Conservation (phyloP, 2,797 vertebrate genomes). For the Sus cebifrons region DNA sequence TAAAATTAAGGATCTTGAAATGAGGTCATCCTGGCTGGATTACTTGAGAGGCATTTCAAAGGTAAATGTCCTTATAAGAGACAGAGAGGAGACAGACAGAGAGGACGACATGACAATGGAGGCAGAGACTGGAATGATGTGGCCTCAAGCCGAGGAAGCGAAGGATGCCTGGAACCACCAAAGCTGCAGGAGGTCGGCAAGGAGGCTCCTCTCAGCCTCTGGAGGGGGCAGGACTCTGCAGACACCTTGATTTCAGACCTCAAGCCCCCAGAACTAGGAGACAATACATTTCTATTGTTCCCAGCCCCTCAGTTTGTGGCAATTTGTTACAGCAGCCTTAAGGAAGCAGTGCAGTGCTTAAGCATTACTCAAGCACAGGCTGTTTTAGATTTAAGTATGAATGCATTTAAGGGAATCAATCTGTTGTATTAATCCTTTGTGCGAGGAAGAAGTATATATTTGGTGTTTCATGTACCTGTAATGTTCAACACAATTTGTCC, state of each 20-base stretch:
- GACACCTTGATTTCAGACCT: neutral
- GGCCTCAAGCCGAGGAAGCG: neutral
- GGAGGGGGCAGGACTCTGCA: neutral
- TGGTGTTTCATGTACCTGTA: neutral
- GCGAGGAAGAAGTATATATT: neutral
- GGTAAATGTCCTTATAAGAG: neutral
- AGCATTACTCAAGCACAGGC: neutral
- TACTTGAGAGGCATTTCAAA: neutral
- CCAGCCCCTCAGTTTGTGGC: neutral
- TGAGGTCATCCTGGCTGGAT: neutral
- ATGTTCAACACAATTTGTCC: slow-evolving; percentile 4
- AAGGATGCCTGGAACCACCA: too few relatives aligned
- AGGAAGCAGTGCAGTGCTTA: neutral
- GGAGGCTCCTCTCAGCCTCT: neutral
- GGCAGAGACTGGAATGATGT: neutral
- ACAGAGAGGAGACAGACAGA: neutral
- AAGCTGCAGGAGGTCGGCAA: neutral
- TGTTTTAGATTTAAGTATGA: neutral
- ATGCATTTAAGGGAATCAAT: neutral
- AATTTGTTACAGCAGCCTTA: neutral
- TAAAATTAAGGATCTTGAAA: slow-evolving; percentile 24
- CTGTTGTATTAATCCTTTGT: neutral
- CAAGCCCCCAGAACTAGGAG: neutral
- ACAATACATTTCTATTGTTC: neutral
- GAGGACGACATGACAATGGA: neutral